Conservation (phyloP, 2,797 vertebrate genomes). For the Lacerta viridis region DNA sequence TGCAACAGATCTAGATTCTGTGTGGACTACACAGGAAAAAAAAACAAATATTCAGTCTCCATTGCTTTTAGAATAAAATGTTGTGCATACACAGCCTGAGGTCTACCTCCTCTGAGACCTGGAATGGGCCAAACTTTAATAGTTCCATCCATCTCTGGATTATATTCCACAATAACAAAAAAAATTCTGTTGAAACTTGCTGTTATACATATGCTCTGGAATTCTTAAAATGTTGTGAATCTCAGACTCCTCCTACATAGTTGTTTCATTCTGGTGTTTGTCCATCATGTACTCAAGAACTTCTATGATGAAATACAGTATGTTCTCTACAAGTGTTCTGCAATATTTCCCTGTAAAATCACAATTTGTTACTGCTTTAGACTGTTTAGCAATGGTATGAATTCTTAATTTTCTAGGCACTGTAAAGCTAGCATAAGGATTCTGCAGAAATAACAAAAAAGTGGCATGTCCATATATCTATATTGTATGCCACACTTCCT, state of each 20-base stretch:
- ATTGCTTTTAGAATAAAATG: no score
- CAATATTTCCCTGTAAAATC: neutral
- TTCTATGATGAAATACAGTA: neutral
- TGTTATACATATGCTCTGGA: neutral
- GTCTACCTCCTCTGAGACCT: no score
- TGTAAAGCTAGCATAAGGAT: constrained; percentile 8
- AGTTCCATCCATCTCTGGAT: no score
- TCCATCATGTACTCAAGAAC: neutral
- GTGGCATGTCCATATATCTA: constrained; percentile 51
- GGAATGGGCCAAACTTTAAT: no score
- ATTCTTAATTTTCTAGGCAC: constrained; percentile 22
- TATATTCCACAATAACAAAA: no score
- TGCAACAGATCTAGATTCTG: no score
- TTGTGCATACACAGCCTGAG: no score
- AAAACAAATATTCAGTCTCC: no score
- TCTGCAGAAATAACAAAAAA: constrained; percentile 23
- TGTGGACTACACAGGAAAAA: no score
- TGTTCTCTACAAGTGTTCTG: neutral
- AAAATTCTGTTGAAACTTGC: neutral
- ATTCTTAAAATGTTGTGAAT: constrained; percentile 11
- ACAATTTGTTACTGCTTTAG: neutral
- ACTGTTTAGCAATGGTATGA: neutral
- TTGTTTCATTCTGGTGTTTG: constrained; percentile 11
- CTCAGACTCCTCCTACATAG: neutral
- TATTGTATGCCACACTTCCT: constrained; percentile 73